Evolutionary conservation across 2,888 invertebrate species (phyloP).

Genomic region (Cordilura impudica): DNA sequence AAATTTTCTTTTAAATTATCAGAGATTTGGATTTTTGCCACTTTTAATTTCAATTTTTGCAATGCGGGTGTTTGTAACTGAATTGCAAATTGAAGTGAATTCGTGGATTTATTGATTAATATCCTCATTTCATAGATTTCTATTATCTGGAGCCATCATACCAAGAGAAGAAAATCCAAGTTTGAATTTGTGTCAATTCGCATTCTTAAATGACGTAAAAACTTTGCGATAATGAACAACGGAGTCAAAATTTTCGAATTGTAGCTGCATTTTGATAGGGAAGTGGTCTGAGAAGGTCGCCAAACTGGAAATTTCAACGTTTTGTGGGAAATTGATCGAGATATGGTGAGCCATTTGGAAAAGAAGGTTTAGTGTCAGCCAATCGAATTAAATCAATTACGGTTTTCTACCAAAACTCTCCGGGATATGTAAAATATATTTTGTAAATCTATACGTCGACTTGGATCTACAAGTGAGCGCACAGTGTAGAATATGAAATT

Average conservation of each 20-base stretch:
- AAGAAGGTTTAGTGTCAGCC: not conserved
- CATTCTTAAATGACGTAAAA: too few species aligned
- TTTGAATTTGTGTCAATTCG: too few species aligned
- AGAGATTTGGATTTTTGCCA: not conserved
- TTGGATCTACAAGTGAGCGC: too few species aligned
- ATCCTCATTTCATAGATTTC: not conserved
- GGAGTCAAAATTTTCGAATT: too few species aligned
- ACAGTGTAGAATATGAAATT: too few species aligned
- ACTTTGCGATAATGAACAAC: too few species aligned
- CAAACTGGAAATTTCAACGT: too few species aligned
- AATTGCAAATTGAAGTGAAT: not conserved
- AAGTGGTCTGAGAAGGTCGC: too few species aligned
- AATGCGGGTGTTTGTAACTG: not conserved
- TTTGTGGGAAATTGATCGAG: too few species aligned
- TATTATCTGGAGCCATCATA: not conserved
- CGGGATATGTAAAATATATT: not conserved
- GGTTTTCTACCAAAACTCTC: not conserved
- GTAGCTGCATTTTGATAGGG: too few species aligned
- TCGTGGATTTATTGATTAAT: not conserved
- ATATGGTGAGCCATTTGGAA: not conserved
- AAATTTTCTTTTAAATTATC: not conserved
- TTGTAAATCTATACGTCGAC: too few species aligned
- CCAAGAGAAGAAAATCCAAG: too few species aligned
- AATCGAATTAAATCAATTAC: not conserved
- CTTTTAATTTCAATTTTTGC: not conserved